Evolutionary conservation across 2,113 vertebrate species (phyloP).

Genomic region (Eolophus roseicapilla): DNA sequence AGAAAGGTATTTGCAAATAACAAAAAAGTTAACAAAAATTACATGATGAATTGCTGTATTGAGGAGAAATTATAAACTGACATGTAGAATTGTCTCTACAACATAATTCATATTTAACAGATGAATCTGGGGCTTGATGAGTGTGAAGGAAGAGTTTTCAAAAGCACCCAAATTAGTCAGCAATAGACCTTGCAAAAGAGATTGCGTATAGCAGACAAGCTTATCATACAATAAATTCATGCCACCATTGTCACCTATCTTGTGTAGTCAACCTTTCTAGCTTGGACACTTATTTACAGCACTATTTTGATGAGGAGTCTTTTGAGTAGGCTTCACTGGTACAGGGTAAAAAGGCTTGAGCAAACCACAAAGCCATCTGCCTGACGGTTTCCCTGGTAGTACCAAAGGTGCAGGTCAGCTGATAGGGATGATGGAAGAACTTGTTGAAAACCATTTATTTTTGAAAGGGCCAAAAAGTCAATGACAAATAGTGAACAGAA

Average conservation of each 20-base stretch:
- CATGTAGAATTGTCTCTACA: neutral
- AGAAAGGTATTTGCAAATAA: neutral
- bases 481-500: neutral
- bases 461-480: neutral
- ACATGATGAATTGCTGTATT: neutral
- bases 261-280: neutral
- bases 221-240: neutral
- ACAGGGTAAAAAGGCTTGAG: neutral
- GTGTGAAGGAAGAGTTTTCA: neutral
- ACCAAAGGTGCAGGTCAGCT: neutral
- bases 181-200: neutral
- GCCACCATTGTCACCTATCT: neutral
- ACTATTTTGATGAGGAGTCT: neutral
- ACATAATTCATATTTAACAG: neutral
- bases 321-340: neutral
- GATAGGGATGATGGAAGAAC: neutral
- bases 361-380: neutral
- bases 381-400: neutral
- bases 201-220: neutral
- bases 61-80: neutral
- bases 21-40: conserved; percentile 14
- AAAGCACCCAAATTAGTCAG: neutral
- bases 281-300: neutral
- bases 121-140: neutral
- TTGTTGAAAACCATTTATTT: neutral